phyloP scores from a whole-genome alignment of 2,113 vertebrate genomes.

The Myiagra hebetior region DNA sequence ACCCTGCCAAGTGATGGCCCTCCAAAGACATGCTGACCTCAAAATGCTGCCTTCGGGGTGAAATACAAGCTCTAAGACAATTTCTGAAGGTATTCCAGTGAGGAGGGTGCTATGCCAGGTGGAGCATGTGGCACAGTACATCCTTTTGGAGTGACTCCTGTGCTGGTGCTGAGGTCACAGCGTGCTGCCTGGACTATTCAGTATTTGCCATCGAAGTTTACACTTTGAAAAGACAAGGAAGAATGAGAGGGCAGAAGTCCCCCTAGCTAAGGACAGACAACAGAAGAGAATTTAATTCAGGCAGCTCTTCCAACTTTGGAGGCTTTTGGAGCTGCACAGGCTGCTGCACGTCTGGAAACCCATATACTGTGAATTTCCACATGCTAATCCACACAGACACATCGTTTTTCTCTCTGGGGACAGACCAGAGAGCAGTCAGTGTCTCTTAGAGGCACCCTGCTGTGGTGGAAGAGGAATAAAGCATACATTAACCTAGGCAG shows the following conservation, averaged over 20 bases:
- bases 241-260: neutral
- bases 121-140: neutral
- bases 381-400: fast-evolving
- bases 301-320: neutral
- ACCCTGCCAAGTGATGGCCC: neutral
- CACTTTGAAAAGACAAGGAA: neutral
- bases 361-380: neutral
- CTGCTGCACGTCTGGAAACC: neutral
- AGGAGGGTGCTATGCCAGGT: neutral
- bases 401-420: neutral
- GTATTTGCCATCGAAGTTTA: neutral
- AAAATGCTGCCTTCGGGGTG: neutral
- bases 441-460: neutral
- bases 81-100: neutral
- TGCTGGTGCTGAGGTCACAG: neutral
- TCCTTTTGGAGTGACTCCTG: neutral
- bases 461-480: neutral
- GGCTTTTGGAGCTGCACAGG: neutral
- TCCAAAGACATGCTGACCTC: neutral
- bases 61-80: neutral
- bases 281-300: neutral
- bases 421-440: neutral
- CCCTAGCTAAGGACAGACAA: neutral
- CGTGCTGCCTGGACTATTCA: fast-evolving
- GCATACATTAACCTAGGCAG: neutral